These are phyloP conservation scores for Heliothis virescens DNA, from an alignment of 1,140 invertebrate species.

Conservation along the genomic window DNA sequence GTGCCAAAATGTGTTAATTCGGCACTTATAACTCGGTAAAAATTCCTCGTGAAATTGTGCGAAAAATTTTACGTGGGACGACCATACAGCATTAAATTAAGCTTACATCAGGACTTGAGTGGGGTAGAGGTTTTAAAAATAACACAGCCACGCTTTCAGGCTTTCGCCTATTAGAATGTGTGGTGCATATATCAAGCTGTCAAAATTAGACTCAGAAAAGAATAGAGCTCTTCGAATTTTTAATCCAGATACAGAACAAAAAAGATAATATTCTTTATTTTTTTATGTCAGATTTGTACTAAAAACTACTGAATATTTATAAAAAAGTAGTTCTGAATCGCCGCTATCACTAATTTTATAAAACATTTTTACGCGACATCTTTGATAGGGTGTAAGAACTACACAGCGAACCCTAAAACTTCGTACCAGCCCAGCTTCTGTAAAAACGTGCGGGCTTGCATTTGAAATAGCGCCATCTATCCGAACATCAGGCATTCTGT, in stretches of 20 bases:
- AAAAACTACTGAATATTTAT: too few species aligned
- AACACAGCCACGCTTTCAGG: constrained; percentile 44
- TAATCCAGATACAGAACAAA: not conserved
- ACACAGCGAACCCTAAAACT: not conserved
- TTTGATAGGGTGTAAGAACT: constrained; percentile 47
- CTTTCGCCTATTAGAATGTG: constrained; percentile 17
- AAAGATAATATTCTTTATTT: not conserved
- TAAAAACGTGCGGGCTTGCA: not conserved
- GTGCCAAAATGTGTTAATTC: constrained; percentile 77
- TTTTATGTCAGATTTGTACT: not conserved
- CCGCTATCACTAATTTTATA: not conserved
- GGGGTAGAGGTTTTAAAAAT: constrained; percentile 48
- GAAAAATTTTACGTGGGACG: constrained; percentile 65
- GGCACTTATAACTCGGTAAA: constrained; percentile 58
- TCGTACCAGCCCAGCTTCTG: not conserved
- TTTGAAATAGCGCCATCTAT: constrained; percentile 53
- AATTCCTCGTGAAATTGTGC: constrained; percentile 63
- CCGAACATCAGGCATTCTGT: not conserved
- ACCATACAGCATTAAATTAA: constrained; percentile 67
- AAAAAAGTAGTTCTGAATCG: not conserved
- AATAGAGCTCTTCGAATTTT: not conserved
- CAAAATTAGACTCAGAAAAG: constrained; percentile 14
- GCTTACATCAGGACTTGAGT: constrained; percentile 55
- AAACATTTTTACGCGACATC: constrained; percentile 46
- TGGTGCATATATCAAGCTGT: constrained; percentile 34